Percentiles rank a stretch among this genome's conserved stretches.
These are phyloP conservation scores for Tolypeutes matacus DNA, from an alignment of 2,797 vertebrate species.

Conservation along the genomic window DNA sequence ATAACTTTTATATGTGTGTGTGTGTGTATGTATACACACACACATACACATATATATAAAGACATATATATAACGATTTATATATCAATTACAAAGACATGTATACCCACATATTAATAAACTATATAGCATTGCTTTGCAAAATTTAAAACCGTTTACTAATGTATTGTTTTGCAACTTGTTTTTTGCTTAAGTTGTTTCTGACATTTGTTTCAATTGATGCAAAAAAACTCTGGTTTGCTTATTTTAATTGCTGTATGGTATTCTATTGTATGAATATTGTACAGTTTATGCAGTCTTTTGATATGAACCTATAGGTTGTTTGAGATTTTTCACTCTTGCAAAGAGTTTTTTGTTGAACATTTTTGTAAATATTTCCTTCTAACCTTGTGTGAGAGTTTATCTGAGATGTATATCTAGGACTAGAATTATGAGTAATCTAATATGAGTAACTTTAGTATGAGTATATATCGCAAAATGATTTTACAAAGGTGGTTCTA, in stretches of 20 bases:
- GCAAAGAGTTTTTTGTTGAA: slow-evolving; percentile 19
- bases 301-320: neutral
- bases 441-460: slow-evolving; percentile 12
- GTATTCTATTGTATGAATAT: neutral
- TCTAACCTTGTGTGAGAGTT: slow-evolving; percentile 22
- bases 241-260: slow-evolving; percentile 56
- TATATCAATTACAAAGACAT: too few species aligned
- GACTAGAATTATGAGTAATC: neutral
- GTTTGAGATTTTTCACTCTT: slow-evolving; percentile 45
- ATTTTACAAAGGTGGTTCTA: neutral
- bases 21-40: neutral
- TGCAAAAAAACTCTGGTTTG: slow-evolving; percentile 26
- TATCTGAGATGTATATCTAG: neutral
- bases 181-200: slow-evolving; percentile 63
- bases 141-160: slow-evolving; percentile 50
- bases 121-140: neutral
- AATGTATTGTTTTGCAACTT: neutral
- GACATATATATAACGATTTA: too few species aligned
- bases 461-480: slow-evolving; percentile 11
- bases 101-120: neutral
- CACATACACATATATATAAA: neutral
- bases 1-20: slow-evolving; percentile 27
- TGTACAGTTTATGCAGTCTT: slow-evolving; percentile 20
- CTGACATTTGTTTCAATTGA: slow-evolving; percentile 50
- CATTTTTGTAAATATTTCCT: slow-evolving; percentile 30